Evolutionary conservation across 2,888 invertebrate species (phyloP), one percentile per base, ranked within the genome.

Genomic region (Cheilosia vulpina): DNA sequence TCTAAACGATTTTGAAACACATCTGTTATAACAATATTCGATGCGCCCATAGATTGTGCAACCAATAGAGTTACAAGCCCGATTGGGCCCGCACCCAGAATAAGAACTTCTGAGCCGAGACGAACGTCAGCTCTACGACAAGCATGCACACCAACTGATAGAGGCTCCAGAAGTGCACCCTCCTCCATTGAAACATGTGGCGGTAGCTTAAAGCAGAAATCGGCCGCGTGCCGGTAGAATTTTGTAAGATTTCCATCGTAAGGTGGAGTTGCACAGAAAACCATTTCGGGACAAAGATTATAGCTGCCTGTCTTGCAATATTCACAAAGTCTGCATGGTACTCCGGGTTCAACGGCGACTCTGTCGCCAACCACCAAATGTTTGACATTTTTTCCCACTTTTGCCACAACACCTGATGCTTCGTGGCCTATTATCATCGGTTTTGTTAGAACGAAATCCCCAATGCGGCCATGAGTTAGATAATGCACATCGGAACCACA

Each of bases 351-450:
- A 88, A 99, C 96, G 1, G 98, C 98, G 4, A 99, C 98, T 87
- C 98, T 94, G 93, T 98, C 98, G 2, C 98, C 98, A 90, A 94
- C 93, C 92, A 95, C 93, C 7, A 97, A 92, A 90, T 94, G 92
- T 89, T 93, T 95, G 0, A 97, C 97, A 2, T 89, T 88, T 15
- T 93, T 93, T 55, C 97, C 96, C 79, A 97, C 94, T 93, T 97
- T 95, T 0, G 94, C 94, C 0, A 98, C 96, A 21, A 95, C 94
- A 13, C 97, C 97, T 0, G 96, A 94, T 0, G 98, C 96, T 92
- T 99, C 99, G 90, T 99, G 99, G 0, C 99, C 99, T 90, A 99
- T 96, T 38, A 98, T 94, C 98, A 99, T 98, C 9, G 99, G 99
- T 62, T 95, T 94, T 80, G 94, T 94, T 0, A 99, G 94, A 38